Evolutionary conservation across 2,888 invertebrate species (phyloP), one percentile per base, ranked within the genome.

Genomic region (Laspeyria flexula): DNA sequence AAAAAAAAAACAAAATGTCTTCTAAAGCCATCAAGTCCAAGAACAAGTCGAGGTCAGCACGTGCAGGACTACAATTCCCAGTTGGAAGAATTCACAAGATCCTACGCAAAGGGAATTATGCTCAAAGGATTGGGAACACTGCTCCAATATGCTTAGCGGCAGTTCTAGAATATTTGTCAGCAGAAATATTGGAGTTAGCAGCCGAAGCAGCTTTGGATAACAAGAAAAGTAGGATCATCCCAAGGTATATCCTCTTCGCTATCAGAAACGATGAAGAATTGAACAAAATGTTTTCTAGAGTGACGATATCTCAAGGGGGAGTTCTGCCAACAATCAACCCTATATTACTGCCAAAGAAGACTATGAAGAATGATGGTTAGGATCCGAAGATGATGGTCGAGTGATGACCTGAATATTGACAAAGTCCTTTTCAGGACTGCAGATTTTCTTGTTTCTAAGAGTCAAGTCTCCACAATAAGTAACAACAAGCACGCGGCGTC

Each of bases 181-280:
- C 96, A 12, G 96, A 96, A 86, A 94, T 95, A 12, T 70, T 95
- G 49, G 95, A 95, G 65, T 85, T 95, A 70, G 94, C 95, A 0
- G 91, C 94, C 0, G 94, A 95, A 53, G 95, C 94, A 0, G 95
- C 95, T 0, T 78, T 86, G 30, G 94, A 95, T 46, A 95, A 95
- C 77, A 94, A 95, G 60, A 96, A 95, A 73, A 88, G 91, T 0
- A 90, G 95, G 4, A 55, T 87, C 0, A 58, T 66, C 0, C 85
- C 86, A 0, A 63, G 88, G 0, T 84, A 85, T 35, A 75, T 89
- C 0, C 52, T 86, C 0, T 68, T 85, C 10, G 88, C 88, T 0
- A 83, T 89, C 5, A 77, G 75, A 27, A 82, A 85, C 6, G 88
- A 88, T 47, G 86, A 86, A 0, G 88, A 89, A 21, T 42, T 89